A percentile compares a stretch with the other conserved stretches of the same genome.
Conservation (phyloP, 1,140 invertebrate genomes). For the Apis florea region DNA sequence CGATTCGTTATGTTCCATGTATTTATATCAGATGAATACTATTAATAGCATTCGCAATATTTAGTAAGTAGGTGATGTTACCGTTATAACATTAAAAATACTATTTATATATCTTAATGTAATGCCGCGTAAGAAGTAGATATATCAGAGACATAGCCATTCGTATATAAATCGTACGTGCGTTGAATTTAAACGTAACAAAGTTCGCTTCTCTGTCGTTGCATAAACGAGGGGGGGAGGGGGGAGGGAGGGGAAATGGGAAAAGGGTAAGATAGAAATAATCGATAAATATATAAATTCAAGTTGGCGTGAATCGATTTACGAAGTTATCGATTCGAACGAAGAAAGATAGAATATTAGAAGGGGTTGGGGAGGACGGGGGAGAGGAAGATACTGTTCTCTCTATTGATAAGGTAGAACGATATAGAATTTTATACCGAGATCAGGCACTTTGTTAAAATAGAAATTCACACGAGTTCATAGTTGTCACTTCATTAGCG, state of each 20-base stretch:
- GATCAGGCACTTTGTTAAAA: slow-evolving; percentile 25
- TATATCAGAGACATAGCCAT: slow-evolving; percentile 62
- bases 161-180: slow-evolving; percentile 52
- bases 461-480: slow-evolving; percentile 15
- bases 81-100: slow-evolving; percentile 78
- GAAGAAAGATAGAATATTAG: neutral
- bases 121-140: slow-evolving; percentile 68
- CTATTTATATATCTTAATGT: slow-evolving; percentile 79
- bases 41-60: slow-evolving; percentile 64
- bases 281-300: neutral
- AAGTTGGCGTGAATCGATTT: neutral
- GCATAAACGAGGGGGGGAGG: neutral
- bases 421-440: slow-evolving; percentile 40
- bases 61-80: slow-evolving; percentile 75
- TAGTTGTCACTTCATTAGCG: slow-evolving; percentile 1
- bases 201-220: slow-evolving; percentile 45
- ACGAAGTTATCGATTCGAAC: slow-evolving; percentile 5
- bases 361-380: too few species aligned
- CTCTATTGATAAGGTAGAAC: neutral
- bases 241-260: neutral
- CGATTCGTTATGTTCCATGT: slow-evolving; percentile 50
- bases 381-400: neutral
- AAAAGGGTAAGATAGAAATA: neutral
- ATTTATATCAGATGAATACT: slow-evolving; percentile 66
- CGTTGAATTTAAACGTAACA: slow-evolving; percentile 67